Evolutionary conservation across 2,797 vertebrate genomes (phyloP).

Genomic region (Pyrocephalus nanus): DNA sequence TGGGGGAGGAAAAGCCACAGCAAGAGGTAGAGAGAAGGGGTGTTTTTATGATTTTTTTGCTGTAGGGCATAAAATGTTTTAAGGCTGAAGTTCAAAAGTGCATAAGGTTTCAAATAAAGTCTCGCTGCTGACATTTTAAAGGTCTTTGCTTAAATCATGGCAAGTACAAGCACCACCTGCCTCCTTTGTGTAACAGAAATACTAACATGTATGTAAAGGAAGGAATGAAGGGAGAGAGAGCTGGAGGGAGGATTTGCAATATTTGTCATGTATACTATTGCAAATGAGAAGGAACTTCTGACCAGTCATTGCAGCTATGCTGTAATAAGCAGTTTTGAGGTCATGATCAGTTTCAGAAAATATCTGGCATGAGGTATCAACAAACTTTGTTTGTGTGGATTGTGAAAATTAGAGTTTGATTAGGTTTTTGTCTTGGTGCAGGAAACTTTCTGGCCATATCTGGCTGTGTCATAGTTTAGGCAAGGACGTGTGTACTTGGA

Average conservation of each 20-base stretch:
- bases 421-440: background rate
- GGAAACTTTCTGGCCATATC: background rate
- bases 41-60: background rate
- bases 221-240: background rate
- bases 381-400: background rate
- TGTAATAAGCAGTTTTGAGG: background rate
- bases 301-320: background rate
- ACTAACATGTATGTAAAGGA: background rate
- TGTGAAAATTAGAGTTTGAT: background rate
- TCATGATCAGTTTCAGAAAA: background rate
- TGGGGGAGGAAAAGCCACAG: accelerated
- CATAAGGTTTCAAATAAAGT: background rate
- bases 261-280: background rate
- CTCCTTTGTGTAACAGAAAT: background rate
- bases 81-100: conserved; percentile 7
- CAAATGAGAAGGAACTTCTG: background rate
- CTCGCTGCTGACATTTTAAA: background rate
- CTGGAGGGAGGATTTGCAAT: background rate
- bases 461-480: background rate
- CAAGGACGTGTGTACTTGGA: background rate
- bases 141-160: background rate
- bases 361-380: background rate
- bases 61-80: background rate
- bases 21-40: background rate
- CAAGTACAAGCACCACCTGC: background rate